Evolutionary conservation across 2,888 invertebrate genomes (phyloP).

Genomic region (Nasonovia ribisnigri): DNA sequence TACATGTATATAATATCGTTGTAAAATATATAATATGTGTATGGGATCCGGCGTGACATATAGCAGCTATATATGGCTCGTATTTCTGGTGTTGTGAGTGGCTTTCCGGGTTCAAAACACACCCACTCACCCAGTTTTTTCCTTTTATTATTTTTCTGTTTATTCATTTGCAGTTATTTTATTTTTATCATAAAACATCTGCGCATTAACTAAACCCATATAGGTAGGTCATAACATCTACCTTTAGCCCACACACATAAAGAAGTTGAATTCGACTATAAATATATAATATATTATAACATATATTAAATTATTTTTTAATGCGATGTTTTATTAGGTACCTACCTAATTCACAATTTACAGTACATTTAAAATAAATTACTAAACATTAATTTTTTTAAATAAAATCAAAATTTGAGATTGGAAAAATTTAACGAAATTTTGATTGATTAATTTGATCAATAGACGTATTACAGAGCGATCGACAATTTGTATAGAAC

Average conservation of each 20-base stretch:
- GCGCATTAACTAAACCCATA: background rate
- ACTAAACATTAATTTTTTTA: no score
- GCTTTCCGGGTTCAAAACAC: background rate
- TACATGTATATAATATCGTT: background rate
- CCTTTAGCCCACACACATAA: background rate
- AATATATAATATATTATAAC: no score
- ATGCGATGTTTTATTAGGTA: no score
- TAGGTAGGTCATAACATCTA: background rate
- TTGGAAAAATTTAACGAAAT: no score
- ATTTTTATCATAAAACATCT: background rate
- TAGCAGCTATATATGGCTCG: background rate
- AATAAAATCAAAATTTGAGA: no score
- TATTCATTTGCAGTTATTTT: background rate
- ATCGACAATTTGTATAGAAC: no score
- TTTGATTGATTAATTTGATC: no score
- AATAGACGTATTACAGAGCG: no score
- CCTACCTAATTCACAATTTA: no score
- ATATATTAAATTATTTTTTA: no score
- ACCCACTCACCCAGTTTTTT: background rate
- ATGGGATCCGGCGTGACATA: background rate
- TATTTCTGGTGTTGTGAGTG: background rate
- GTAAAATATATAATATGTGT: background rate
- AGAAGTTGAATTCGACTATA: background rate
- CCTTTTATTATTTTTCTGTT: background rate
- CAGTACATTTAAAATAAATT: no score